A percentile compares a stretch with the other conserved stretches of the same genome.
phyloP scores from a whole-genome alignment of 2,113 vertebrate species.

The Mobula hypostoma region DNA sequence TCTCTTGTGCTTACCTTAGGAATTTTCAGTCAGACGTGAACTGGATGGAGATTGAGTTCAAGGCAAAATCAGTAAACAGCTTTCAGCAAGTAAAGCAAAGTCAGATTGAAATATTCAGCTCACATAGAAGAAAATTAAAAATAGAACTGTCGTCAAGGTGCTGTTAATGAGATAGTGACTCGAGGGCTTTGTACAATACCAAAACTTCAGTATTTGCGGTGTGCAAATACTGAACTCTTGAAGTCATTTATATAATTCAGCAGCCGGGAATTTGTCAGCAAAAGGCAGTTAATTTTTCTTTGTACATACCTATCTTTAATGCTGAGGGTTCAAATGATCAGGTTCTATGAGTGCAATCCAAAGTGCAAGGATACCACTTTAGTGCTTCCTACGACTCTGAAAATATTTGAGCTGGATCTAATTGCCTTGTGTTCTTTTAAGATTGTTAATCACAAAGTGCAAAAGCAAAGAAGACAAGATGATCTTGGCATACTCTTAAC shows the following conservation, averaged over 20 bases:
- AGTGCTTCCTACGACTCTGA: no score
- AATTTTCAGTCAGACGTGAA: not conserved
- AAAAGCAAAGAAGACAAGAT: no score
- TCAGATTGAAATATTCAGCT: not conserved
- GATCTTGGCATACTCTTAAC: no score
- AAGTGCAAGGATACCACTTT: no score
- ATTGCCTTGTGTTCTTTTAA: no score
- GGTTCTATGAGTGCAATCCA: no score
- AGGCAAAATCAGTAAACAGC: not conserved
- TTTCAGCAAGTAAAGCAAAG: not conserved
- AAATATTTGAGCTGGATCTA: no score
- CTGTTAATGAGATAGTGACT: no score
- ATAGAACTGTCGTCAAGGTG: not conserved
- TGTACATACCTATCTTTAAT: no score
- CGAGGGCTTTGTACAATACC: not conserved
- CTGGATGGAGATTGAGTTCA: not conserved
- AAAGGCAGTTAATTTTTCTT: not conserved
- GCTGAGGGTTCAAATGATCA: no score
- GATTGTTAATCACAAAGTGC: no score
- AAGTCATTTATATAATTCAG: not conserved
- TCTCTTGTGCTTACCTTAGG: not conserved
- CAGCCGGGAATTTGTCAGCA: not conserved
- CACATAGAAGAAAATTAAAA: slow-evolving; percentile 14
- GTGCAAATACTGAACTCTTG: not conserved
- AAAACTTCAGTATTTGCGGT: not conserved